A percentile compares a stretch with the other conserved stretches of the same genome.
phyloP scores from a whole-genome alignment of 2,888 invertebrate species.

The Ceratothoa steindachneri region DNA sequence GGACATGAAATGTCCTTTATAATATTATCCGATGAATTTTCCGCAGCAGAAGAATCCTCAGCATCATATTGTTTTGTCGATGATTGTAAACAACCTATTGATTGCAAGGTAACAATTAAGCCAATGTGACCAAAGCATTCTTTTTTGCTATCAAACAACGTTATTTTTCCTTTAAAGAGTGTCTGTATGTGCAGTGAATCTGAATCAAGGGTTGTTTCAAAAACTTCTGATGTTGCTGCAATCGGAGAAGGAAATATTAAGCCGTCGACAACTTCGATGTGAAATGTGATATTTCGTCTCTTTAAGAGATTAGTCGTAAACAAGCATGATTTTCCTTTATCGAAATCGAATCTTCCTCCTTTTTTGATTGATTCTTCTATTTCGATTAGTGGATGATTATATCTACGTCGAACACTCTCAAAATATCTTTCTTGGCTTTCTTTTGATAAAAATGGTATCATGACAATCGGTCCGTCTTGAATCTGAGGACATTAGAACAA shows the following conservation, averaged over 20 bases:
- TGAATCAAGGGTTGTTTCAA: neutral
- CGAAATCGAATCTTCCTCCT: neutral
- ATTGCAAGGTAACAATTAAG: neutral
- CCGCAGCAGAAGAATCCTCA: neutral
- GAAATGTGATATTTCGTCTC: neutral
- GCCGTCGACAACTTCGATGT: neutral
- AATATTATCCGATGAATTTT: neutral
- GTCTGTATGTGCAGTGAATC: neutral
- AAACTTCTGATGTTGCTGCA: neutral
- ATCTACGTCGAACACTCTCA: neutral
- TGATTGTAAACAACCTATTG: neutral
- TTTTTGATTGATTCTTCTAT: neutral
- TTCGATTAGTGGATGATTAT: neutral
- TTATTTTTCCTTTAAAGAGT: neutral
- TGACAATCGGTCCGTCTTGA: neutral
- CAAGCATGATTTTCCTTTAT: neutral
- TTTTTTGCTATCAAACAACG: neutral
- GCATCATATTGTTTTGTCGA: neutral
- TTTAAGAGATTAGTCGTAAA: neutral
- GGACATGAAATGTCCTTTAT: no score
- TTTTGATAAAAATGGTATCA: neutral
- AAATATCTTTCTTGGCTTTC: neutral
- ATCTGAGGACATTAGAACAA: neutral
- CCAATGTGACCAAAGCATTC: neutral
- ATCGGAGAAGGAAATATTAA: neutral